A percentile compares a stretch with the other conserved stretches of the same genome.
phyloP scores from a whole-genome alignment of 2,797 vertebrate genomes.

The Coluber constrictor region DNA sequence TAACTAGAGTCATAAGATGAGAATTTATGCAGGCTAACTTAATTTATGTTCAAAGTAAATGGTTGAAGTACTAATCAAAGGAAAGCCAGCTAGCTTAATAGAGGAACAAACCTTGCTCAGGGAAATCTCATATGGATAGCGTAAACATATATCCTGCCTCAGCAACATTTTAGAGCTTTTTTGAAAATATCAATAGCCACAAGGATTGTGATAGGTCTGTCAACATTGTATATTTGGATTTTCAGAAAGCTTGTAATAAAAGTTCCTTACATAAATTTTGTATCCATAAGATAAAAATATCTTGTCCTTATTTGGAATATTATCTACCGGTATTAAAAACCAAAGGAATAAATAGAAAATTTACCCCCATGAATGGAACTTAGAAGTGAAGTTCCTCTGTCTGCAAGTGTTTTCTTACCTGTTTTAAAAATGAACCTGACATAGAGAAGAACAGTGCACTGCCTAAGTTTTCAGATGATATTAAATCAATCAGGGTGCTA shows the following conservation, averaged over 20 bases:
- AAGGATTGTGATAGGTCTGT: neutral
- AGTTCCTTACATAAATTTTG: neutral
- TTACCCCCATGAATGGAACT: neutral
- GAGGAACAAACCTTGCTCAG: neutral
- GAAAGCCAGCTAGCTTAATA: neutral
- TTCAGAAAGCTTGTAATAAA: neutral
- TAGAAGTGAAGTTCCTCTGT: neutral
- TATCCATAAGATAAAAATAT: neutral
- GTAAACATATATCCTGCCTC: neutral
- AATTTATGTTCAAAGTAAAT: neutral
- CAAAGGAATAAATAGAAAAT: neutral
- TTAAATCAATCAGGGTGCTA: neutral
- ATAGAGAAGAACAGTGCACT: neutral
- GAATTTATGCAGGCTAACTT: neutral
- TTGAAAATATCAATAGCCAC: neutral
- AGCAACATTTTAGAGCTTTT: neutral
- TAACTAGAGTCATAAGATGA: neutral
- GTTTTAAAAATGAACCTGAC: neutral
- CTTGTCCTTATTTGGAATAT: neutral
- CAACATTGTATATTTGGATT: neutral
- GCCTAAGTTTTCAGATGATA: neutral
- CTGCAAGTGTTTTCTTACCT: neutral
- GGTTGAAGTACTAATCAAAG: neutral
- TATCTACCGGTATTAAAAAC: neutral
- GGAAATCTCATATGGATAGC: neutral